Base-by-base conservation (phyloP, 2,888 invertebrate species). In the Drepana falcataria region DNA sequence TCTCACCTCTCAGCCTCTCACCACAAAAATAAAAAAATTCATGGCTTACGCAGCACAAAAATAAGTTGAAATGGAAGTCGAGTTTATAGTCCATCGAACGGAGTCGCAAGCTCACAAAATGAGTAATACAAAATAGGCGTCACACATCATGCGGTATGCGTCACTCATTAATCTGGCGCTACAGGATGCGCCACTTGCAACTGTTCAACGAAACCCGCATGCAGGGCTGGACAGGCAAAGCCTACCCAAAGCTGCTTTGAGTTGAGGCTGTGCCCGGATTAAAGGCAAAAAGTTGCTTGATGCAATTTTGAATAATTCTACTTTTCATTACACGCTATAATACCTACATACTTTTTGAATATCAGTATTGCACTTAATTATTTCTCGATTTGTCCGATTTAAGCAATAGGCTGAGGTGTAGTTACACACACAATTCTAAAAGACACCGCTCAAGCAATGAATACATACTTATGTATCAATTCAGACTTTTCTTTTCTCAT, bases 231-330 rank as follows among this genome's bases (percentile, higher is more conserved):
- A 85, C 87, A 80, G 71, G 76, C 77, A 82, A 86, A 82, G 77
- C 79, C 76, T 72, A 68, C 75, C 73, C 61, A 85, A 87, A 86
- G 83, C 85, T 70, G 85, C 82, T 86, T 83, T 80, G 77, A 85
- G 81, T 83, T 85, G 44, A 78, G 83, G 81, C 75, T 75, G 78
- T 73, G 77, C 79, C 79, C 68, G 82, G 84, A 86, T 85, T 85
- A 86, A 83, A 77, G 73, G 71, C 68, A 66, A 81, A 83, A 85
- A 75, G 82, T 81, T 75, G 73, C 69, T 69, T 70, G 68, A 75
- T 75, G 69, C 75, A 76, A 73, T 78, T 79, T 78, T 71, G 71
- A 77, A 76, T 74, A 5, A 49, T 9, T 9, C 9, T 3, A 3
- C 1, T 44, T 6, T 9, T 4, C 9, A 44, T 9, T 0, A 44